Conservation (phyloP, 1,140 invertebrate species). For the Luehdorfia chinensis region DNA sequence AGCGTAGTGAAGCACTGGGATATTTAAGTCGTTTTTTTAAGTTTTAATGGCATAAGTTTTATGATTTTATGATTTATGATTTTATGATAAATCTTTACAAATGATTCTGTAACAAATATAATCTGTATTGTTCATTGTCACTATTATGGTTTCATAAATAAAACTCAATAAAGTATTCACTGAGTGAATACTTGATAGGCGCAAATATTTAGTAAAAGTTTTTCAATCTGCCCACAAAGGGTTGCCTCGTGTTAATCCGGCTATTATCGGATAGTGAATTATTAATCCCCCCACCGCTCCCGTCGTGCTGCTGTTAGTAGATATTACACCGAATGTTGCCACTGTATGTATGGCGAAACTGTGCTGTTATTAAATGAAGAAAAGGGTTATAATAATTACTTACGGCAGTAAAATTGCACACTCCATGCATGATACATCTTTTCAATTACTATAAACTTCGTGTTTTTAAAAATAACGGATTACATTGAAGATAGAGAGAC, state of each 20-base stretch:
- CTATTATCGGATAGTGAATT: conserved; percentile 64
- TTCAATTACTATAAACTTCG: too few species aligned
- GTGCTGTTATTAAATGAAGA: conserved; percentile 3
- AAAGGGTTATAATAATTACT: conserved; percentile 11
- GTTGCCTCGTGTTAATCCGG: conserved; percentile 61
- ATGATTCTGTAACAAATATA: too few species aligned
- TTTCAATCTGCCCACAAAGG: conserved; percentile 67
- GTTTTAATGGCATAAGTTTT: too few species aligned
- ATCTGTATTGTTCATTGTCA: too few species aligned
- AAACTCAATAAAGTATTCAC: conserved; percentile 31
- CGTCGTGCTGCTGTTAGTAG: conserved; percentile 21
- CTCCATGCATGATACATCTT: too few species aligned
- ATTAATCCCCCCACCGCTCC: conserved; percentile 24
- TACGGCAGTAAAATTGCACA: conserved; percentile 6
- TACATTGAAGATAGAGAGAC: too few species aligned
- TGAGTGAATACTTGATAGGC: conserved; percentile 43
- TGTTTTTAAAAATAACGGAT: too few species aligned
- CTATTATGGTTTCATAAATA: not conserved
- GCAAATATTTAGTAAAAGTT: conserved; percentile 64
- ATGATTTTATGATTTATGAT: too few species aligned
- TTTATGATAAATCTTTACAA: too few species aligned
- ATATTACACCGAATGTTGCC: conserved; percentile 62
- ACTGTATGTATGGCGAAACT: not conserved
- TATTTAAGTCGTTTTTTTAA: too few species aligned
- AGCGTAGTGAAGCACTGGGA: too few species aligned